Evolutionary conservation across 2,888 invertebrate genomes (phyloP), one percentile per base, ranked within the genome.

Genomic region (Autographa pulchrina): DNA sequence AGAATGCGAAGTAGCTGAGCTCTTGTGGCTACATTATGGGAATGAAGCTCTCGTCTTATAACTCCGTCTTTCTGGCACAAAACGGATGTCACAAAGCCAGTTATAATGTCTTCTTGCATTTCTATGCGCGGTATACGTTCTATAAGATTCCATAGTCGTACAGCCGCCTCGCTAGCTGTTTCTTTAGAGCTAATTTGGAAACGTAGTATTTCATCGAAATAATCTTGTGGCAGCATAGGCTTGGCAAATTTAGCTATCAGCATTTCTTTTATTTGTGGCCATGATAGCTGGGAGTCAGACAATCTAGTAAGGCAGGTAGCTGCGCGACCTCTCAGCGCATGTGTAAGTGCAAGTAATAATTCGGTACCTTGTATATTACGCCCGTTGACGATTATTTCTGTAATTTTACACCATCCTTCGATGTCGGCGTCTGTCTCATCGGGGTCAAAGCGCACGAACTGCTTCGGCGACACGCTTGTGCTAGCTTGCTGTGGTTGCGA

Each of bases 151-250:
- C 78, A 81, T 0, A 83, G 38, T 4, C 81, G 75, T 5, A 78
- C 7, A 7, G 64, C 80, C 16, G 82, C 6, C 62, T 80, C 78
- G 0, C n/a, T 18, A 1, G 64, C 69, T 0, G 69, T 69, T 35
- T 69, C 64, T 41, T 65, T 60, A 13, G 14, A 3, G 8, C 68
- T 62, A 3, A 82, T 70, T 73, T 77, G 76, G 48, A 81, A 82
- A 9, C 68, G 43, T 9, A 82, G 0, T 1, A 82, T 68, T 0
- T 80, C 75, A 32, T 85, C 82, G n/a, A 84, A 84, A 13, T 82
- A 70, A 43, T 84, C 83, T 67, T 82, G 82, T 7, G 65, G 2
- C 6, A 82, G 18, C 35, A 56, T 84, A 1, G 82, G 80, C 52
- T 64, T 76, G 0, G 38, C 52, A 72, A 84, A 83, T 63, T 43